These are phyloP conservation scores for Diarsia mendica DNA, from an alignment of 2,888 invertebrate genomes.

Conservation along the genomic window DNA sequence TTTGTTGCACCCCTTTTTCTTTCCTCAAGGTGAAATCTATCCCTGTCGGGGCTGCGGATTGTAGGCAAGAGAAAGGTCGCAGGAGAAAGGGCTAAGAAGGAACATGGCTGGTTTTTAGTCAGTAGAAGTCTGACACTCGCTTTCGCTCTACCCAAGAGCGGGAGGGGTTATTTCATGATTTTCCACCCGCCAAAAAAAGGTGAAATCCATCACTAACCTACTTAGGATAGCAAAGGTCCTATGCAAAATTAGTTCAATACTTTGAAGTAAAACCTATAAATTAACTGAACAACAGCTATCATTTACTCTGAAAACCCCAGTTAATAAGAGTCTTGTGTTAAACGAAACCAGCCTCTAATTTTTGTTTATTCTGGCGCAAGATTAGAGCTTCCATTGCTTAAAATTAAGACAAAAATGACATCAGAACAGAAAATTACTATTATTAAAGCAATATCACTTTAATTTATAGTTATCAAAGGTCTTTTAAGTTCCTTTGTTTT, in stretches of 20 bases:
- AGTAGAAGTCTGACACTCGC: no score
- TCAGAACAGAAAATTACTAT: slow-evolving; percentile 16
- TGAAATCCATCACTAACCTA: neutral
- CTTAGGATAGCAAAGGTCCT: neutral
- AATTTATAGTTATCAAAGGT: slow-evolving; percentile 5
- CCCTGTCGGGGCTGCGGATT: no score
- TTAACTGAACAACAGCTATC: neutral
- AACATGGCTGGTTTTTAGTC: no score
- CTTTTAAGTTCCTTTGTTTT: slow-evolving; percentile 9
- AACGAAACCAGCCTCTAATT: slow-evolving; percentile 8
- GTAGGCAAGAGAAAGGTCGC: no score
- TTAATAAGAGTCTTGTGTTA: neutral
- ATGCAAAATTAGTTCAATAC: neutral
- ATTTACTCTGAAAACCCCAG: slow-evolving; percentile 1
- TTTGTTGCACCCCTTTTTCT: neutral
- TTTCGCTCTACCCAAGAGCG: no score
- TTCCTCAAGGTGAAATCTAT: neutral
- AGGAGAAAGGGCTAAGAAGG: no score
- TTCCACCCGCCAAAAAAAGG: no score
- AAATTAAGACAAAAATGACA: slow-evolving; percentile 36
- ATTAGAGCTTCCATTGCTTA: slow-evolving; percentile 7
- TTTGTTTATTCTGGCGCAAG: slow-evolving; percentile 8
- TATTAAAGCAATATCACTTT: slow-evolving; percentile 18
- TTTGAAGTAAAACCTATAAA: neutral
- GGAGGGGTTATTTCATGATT: no score